Evolutionary conservation across 2,113 vertebrate species (phyloP), one percentile per base, ranked within the genome.

Genomic region (Gobio gobio): DNA sequence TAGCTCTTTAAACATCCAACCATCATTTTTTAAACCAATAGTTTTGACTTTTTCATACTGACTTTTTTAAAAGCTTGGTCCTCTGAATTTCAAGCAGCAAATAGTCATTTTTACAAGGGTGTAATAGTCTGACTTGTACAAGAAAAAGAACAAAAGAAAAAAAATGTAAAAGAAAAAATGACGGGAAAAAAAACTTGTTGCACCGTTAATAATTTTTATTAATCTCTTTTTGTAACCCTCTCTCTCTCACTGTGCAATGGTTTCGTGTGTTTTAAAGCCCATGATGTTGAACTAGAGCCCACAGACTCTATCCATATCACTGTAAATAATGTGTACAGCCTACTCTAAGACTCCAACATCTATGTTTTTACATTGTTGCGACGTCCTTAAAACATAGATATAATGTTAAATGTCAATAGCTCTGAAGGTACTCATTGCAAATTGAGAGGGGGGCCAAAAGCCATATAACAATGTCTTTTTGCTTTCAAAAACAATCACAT

Each of bases 241-340:
- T 56, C n/a, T 91, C 82, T 87, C 88, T 80, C 84, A 83, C 85
- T 85, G 80, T 87, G 84, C 87, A 66, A 59, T 40, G 36, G 75
- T 89, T 87, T 58, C 85, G 66, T 83, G 85, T 88, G 87, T 64
- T 87, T 91, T 82, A 90, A 89, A 89, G 89, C 36, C 54, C 80
- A 51, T 51, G 49, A 49, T 1, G 72, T 63, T 79, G 85, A 82
- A 20, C 56, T 86, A 20, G 83, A 58, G 88, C 87, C 83, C 86
- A 86, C 43, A 49, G n/a, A 76, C 54, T 56, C 54, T 33, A 86
- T 79, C 86, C 88, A 88, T 89, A 74, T 47, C 73, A 81, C 91
- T 94, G 93, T 94, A 93, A 93, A 94, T 93, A 94, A 83, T 91
- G 90, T 93, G 90, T 90, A 93, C 89, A 49, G n/a, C 72, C 72